Evolutionary conservation across 2,888 invertebrate species (phyloP).

Genomic region (Parnassius glacialis): DNA sequence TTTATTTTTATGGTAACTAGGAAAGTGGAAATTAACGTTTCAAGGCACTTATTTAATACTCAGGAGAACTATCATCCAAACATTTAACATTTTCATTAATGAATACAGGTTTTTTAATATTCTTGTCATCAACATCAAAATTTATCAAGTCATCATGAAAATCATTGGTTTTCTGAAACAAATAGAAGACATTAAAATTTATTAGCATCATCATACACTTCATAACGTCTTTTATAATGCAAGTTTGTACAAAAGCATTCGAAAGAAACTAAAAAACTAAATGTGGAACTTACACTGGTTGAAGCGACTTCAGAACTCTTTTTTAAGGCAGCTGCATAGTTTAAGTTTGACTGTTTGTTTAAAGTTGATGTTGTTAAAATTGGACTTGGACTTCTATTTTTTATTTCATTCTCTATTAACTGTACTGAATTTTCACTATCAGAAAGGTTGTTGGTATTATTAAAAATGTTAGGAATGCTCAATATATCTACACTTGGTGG

Average conservation of each 20-base stretch:
- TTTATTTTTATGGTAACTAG: conserved; percentile 53
- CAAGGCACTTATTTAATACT: conserved; percentile 72
- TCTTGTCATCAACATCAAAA: conserved; percentile 68
- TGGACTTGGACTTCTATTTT: conserved; percentile 51
- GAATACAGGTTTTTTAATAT: conserved; percentile 51
- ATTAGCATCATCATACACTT: too few species aligned
- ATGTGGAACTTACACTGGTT: conserved; percentile 58
- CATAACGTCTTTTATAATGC: too few species aligned
- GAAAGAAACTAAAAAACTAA: conserved; percentile 8
- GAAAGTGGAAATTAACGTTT: conserved; percentile 32
- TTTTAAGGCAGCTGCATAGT: conserved; percentile 65
- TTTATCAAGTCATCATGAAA: conserved; percentile 62
- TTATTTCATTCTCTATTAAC: conserved; percentile 44
- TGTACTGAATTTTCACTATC: conserved; percentile 46
- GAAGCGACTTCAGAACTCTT: conserved; percentile 51
- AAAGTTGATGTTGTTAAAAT: conserved; percentile 44
- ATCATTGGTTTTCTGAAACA: conserved; percentile 59
- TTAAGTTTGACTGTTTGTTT: conserved; percentile 46
- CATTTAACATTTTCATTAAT: conserved; percentile 55
- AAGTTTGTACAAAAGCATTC: neutral
- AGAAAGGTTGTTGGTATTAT: conserved; percentile 45
- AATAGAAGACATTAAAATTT: conserved; percentile 21
- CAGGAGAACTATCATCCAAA: conserved; percentile 68
- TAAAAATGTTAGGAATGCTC: conserved; percentile 51
- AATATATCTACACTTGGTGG: conserved; percentile 56